phyloP scores from a whole-genome alignment of 2,797 vertebrate species.

The Acanthopagrus latus region DNA sequence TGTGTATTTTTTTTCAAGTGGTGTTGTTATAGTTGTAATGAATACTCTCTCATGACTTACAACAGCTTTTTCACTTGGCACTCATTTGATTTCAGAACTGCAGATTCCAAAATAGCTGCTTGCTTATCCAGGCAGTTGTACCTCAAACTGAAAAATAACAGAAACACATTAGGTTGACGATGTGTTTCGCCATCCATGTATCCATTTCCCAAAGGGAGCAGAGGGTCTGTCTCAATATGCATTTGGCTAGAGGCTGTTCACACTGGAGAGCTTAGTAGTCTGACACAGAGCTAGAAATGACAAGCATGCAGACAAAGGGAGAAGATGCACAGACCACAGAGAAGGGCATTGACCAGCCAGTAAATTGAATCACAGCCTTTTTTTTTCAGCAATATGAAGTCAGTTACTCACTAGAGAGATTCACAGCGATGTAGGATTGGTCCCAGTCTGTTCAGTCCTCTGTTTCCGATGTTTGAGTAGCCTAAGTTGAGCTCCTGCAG shows the following conservation, averaged over 20 bases:
- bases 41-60: constrained; percentile 61
- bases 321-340: background rate
- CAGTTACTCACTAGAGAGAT: constrained; percentile 79
- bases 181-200: background rate
- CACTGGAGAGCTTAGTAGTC: background rate
- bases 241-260: background rate
- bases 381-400: background rate
- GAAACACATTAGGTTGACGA: background rate
- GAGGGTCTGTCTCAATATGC: background rate
- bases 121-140: constrained; percentile 81
- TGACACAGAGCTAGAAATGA: background rate
- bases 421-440: constrained; percentile 81
- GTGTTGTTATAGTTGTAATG: background rate
- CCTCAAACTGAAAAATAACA: constrained; percentile 70
- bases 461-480: constrained; percentile 83
- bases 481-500: constrained; percentile 82
- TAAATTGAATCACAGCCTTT: background rate
- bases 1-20: background rate
- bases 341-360: background rate
- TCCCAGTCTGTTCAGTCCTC: constrained; percentile 71
- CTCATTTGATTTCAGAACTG: constrained; percentile 71
- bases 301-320: background rate
- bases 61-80: constrained; percentile 82
- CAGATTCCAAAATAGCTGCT: constrained; percentile 77
- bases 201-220: background rate